These are phyloP conservation scores for Eulemur rufifrons DNA, from an alignment of 2,113 vertebrate genomes.

Conservation along the genomic window DNA sequence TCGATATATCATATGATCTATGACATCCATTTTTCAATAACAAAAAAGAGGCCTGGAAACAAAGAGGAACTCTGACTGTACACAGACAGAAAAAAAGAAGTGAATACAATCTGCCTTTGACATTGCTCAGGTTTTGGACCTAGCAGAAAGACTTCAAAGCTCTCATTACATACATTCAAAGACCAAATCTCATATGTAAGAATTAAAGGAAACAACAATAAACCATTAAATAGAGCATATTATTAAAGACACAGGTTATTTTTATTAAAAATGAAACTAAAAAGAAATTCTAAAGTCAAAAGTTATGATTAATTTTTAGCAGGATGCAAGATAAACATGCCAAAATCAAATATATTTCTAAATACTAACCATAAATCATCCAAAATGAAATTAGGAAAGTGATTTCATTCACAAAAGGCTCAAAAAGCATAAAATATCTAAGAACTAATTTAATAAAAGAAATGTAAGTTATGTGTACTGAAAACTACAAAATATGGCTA, in stretches of 20 bases:
- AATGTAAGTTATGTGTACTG: too few relatives aligned
- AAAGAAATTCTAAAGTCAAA: too few relatives aligned
- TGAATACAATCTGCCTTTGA: background rate
- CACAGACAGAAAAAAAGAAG: background rate
- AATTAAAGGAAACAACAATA: background rate
- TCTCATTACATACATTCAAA: background rate
- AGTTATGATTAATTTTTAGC: too few relatives aligned
- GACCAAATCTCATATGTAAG: background rate
- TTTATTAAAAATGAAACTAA: too few relatives aligned
- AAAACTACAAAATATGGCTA: too few relatives aligned
- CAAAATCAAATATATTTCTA: too few relatives aligned
- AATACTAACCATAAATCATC: too few relatives aligned
- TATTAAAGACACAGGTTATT: background rate
- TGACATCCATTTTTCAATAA: background rate
- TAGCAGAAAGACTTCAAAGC: background rate
- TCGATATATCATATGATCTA: background rate
- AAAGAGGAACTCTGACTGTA: background rate
- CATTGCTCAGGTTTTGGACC: background rate
- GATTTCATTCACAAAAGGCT: too few relatives aligned
- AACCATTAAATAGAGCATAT: background rate
- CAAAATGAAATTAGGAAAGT: too few relatives aligned
- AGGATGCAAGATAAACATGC: too few relatives aligned
- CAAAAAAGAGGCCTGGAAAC: background rate
- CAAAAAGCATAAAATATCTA: too few relatives aligned
- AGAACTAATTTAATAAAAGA: too few relatives aligned